Evolutionary conservation across 2,888 invertebrate species (phyloP), one percentile per base, ranked within the genome.

Genomic region (Cataglyphis albicans): DNA sequence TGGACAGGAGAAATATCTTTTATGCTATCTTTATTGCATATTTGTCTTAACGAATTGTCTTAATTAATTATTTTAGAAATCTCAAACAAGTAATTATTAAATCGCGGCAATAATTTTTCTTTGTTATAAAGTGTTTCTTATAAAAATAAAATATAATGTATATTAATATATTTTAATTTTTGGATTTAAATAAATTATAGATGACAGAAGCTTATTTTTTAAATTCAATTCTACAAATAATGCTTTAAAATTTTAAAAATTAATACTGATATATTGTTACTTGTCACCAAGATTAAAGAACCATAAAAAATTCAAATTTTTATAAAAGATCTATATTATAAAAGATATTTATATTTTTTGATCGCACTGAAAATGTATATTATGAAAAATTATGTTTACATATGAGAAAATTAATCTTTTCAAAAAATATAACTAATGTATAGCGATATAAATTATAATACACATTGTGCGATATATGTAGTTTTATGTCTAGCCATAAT

Each of bases 401-500:
- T n/a, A 5, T 32, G 32, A 21, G 9, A 32, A 35, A 72, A 10
- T 52, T 52, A 52, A 52, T 52, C n/a, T 48, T 2, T 75, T 35
- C 41, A 21, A 25, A 10, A 2, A 48, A 29, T n/a, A 25, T 67
- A 55, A 55, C n/a, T n/a, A 38, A 21, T 25, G 32, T 48, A 52
- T n/a, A 48, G 9, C 38, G 18, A 29, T 38, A n/a, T 3, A 32
- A 67, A 67, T 15, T 41, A 9, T 76, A 57, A 41, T 75, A 25
- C 68, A 32, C 21, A 52, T 25, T 41, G 5, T 21, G 48, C 38
- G 12, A 18, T 21, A 21, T 35, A 21, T 25, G 68, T 57, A 67
- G 3, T 18, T 78, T 57, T 32, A 29, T 68, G 10, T 59, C 78
- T 10, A 7, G 21, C n/a, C 41, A 38, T 55, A 70, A 70, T 76